phyloP scores from a whole-genome alignment of 64 coral and sea anemone species.

The Dendronephthya gigantea region DNA sequence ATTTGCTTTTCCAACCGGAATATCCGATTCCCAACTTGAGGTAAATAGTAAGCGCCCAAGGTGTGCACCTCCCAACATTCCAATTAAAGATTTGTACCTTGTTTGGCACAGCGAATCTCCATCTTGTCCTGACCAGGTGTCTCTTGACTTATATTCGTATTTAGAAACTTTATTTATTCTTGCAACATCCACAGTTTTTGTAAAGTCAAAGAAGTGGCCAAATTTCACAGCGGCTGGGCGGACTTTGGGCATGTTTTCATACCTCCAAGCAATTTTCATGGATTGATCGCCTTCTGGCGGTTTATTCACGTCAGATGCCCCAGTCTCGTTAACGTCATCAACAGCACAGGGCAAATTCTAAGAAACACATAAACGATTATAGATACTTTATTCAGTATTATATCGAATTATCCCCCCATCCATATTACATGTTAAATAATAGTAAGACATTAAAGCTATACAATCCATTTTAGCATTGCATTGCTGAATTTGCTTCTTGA shows the following conservation, averaged over 20 bases:
- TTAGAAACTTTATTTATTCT: conserved; percentile 31
- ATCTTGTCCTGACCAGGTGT: neutral
- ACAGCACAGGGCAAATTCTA: conserved; percentile 66
- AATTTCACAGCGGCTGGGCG: conserved; percentile 37
- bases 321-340: neutral
- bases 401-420: too few species aligned
- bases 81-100: neutral
- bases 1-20: too few species aligned
- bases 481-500: too few species aligned
- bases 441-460: too few species aligned
- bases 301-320: neutral
- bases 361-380: neutral
- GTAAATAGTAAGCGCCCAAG: too few species aligned
- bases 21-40: too few species aligned
- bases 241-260: conserved; percentile 68
- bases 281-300: neutral
- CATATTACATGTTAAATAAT: too few species aligned
- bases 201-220: conserved; percentile 94
- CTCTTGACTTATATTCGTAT: neutral
- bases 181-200: conserved; percentile 56
- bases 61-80: too few species aligned
- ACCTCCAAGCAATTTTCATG: conserved; percentile 98
- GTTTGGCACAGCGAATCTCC: neutral
- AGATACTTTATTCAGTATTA: too few species aligned
- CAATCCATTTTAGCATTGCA: too few species aligned